Base-by-base conservation (phyloP, 2,888 invertebrate genomes). In the Sphaerophoria rueppellii region DNA sequence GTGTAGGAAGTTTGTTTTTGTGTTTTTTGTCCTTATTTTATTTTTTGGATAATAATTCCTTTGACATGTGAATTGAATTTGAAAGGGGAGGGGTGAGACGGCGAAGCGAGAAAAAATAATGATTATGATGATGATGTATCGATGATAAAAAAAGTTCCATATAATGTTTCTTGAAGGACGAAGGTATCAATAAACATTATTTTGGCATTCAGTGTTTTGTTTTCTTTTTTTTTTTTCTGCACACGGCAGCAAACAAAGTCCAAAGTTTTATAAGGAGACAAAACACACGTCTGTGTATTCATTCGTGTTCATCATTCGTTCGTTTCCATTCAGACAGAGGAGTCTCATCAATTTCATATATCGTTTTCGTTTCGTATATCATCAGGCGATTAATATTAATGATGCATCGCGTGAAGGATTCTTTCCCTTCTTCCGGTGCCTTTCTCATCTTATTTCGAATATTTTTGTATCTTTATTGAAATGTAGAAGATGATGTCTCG, bases 341-440 rank as follows among this genome's bases (percentile, higher is more conserved):
- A 24, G 24, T 24, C 24, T 65, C 71, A 76, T 43, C 43, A 43
- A 12, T 43, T 43, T 80, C 83, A 71, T 75, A 24, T 24, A 24
- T 24, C 24, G 24, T 24, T 24, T 24, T 65, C 24, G 55, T 55
- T 55, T 61, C 73, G 70, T 63, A 73, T 72, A 63, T 81, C 81
- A 81, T 81, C 60, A 43, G 24, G 77, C 85, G 81, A 85, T 81
- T 85, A 73, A 81, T 81, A 85, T 81, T 85, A 81, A 85, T 76
- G 85, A 85, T 70, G 73, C 77, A 85, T 70, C 81, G 58, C 67
- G 65, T 61, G 48, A 61, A 76, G 72, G 61, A 63, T 40, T 67
- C 43, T 2, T 34, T 43, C 11, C 43, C 4, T 34, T 46, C 16
- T 34, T 37, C n/a, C 35, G 35, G 16, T 37, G 14, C 9, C 16